Evolutionary conservation across 2,797 vertebrate genomes (phyloP).

Genomic region (Coregonus sp.): DNA sequence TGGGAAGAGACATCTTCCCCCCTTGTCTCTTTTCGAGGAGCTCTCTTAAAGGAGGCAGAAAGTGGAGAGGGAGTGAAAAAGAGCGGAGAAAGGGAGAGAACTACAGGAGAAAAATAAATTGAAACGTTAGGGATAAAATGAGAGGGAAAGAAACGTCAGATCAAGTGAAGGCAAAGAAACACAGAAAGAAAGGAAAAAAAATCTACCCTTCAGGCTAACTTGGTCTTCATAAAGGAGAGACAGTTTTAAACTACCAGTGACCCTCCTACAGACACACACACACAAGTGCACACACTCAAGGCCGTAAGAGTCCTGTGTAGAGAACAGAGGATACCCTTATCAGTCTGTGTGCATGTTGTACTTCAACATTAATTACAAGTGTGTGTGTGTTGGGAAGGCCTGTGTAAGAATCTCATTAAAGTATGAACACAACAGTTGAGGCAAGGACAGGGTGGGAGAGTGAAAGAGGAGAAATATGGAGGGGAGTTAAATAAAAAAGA

Average conservation of each 20-base stretch:
- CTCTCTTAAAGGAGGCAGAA: constrained; percentile 9
- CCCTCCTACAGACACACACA: constrained; percentile 2
- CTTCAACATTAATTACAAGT: no score
- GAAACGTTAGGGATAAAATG: constrained; percentile 60
- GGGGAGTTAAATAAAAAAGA: background rate
- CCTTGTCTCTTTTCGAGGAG: no score
- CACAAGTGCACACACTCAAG: background rate
- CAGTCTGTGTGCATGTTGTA: no score
- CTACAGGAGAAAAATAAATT: constrained; percentile 46
- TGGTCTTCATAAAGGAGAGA: constrained; percentile 35
- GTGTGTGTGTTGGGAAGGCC: no score
- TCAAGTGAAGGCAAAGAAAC: constrained; percentile 51
- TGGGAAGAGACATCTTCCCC: no score
- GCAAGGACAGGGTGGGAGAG: constrained; percentile 25
- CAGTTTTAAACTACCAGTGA: constrained; percentile 50
- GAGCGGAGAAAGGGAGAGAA: constrained; percentile 17
- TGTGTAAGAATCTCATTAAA: no score
- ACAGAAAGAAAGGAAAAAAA: constrained; percentile 17
- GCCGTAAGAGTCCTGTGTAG: no score
- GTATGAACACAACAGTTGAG: no score
- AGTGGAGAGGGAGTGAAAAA: constrained; percentile 42
- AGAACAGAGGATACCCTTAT: no score
- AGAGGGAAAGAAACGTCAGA: constrained; percentile 65
- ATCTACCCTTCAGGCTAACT: background rate
- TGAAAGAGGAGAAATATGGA: background rate